Base-by-base conservation (phyloP, 2,797 vertebrate genomes). In the Enteromius anoplus region DNA sequence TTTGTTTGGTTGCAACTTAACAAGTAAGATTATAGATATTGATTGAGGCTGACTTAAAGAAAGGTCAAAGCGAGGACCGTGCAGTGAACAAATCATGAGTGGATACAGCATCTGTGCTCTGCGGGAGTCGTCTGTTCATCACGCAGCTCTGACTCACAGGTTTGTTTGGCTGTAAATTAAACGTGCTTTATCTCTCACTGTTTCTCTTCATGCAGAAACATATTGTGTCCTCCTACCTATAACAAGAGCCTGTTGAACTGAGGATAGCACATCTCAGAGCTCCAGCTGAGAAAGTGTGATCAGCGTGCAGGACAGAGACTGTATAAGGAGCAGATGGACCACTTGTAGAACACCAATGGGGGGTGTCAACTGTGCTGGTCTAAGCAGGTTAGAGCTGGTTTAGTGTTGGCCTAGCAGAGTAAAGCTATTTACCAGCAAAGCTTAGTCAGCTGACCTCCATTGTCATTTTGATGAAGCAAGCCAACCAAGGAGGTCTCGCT, bases 51-150 rank as follows among this genome's bases (percentile, higher is more conserved):
- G 75, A 78, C 66, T 76, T 4, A 21, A 78, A 26, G 19, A 82
- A 66, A 82, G 47, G 19, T 83, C 72, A 77, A 77, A 69, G 58
- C 23, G 8, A 45, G 37, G 64, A 10, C 23, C 19, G 12, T 69
- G 81, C 32, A 34, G 80, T 75, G 65, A 77, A 60, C 64, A 69
- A 83, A 82, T 76, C 64, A 76, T 4, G 64, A 58, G 73, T 76
- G 32, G 37, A 69, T 77, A 58, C 73, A 77, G 64, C 49, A 55
- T 53, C 73, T 83, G 64, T 32, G 49, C 81, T 69, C 64, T 34
- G 72, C 26, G 17, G 81, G 64, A 55, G 73, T 15, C 9, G 1
- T 65, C 37, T 19, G 55, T 76, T 66, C 62, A 40, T 34, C 80
- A 32, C 47, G 9, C 3, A 21, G 29, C 45, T 73, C 58, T 81